Evolutionary conservation across 2,888 invertebrate genomes (phyloP), one percentile per base, ranked within the genome.

Genomic region (Coenonympha arcania): DNA sequence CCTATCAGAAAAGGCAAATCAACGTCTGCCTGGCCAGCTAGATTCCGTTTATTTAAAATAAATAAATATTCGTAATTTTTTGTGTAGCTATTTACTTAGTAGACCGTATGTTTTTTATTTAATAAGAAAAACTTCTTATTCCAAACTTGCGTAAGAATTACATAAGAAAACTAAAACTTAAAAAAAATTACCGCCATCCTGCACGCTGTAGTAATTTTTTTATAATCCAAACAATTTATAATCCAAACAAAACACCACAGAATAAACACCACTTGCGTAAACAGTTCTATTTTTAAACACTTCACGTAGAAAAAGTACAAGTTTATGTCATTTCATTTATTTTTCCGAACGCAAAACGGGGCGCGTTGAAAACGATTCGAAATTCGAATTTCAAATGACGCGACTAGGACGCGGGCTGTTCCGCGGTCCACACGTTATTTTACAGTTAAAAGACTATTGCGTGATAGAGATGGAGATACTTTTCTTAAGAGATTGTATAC

Each of bases 151-250:
- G 4, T 13, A 13, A 11, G 0, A 6, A 37, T 26, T 52, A 56
- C 50, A 51, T 34, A 54, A 33, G 36, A 16, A 13, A 15, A 4
- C 9, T 13, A 54, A 58, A 57, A 52, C 3, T 6, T 6, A 59
- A 56, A 56, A 55, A 59, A 44, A 58, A 47, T 66, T 64, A 68
- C 68, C 68, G 68, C 64, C 68, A 68, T 68, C 58, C 59, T 59
- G 52, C 52, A 15, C 44, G 43, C 26, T 47, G 24, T 43, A 52
- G n/a, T n/a, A n/a, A n/a, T n/a, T n/a, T n/a, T 51, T 55, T 49
- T 50, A 28, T 6, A 20, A 48, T 47, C 34, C 44, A 31, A 52
- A 24, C 37, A 31, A 47, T n/a, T n/a, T n/a, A n/a, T n/a, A n/a
- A 47, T 47, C 34, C 44, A 31, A 52, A 24, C 37, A 31, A 47